Evolutionary conservation across 1,140 invertebrate species (phyloP).

Genomic region (Lepidostoma basale): DNA sequence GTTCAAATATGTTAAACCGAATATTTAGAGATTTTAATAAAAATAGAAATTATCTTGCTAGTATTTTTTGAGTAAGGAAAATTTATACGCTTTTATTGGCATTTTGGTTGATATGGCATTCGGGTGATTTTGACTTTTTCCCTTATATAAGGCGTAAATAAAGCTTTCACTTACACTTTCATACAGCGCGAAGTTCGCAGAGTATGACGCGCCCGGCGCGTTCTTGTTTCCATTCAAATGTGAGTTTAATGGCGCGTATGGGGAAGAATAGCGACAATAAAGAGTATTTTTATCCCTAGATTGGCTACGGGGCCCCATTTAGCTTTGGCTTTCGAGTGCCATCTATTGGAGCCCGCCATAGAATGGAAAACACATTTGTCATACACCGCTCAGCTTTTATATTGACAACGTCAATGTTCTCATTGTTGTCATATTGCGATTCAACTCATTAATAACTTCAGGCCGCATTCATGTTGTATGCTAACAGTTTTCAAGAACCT

Average conservation of each 20-base stretch:
- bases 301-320: neutral
- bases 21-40: too few relatives aligned
- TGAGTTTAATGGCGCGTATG: constrained; percentile 24
- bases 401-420: neutral
- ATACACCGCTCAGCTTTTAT: neutral
- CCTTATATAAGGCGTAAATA: constrained; percentile 20
- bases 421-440: neutral
- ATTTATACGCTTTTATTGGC: too few relatives aligned
- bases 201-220: neutral
- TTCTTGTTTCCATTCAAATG: constrained; percentile 30
- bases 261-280: constrained; percentile 20
- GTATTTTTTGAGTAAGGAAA: too few relatives aligned
- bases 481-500: too few relatives aligned
- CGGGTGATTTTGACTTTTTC: constrained; percentile 12
- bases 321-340: too few relatives aligned
- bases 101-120: too few relatives aligned
- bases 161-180: constrained; percentile 10
- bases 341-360: neutral
- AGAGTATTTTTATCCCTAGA: constrained; percentile 15
- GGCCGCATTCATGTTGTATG: too few relatives aligned
- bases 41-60: too few relatives aligned
- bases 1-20: too few relatives aligned
- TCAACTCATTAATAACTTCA: neutral
- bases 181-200: neutral
- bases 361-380: neutral